These are phyloP conservation scores for Agapornis roseicollis DNA, from an alignment of 2,113 vertebrate species.

Conservation along the genomic window DNA sequence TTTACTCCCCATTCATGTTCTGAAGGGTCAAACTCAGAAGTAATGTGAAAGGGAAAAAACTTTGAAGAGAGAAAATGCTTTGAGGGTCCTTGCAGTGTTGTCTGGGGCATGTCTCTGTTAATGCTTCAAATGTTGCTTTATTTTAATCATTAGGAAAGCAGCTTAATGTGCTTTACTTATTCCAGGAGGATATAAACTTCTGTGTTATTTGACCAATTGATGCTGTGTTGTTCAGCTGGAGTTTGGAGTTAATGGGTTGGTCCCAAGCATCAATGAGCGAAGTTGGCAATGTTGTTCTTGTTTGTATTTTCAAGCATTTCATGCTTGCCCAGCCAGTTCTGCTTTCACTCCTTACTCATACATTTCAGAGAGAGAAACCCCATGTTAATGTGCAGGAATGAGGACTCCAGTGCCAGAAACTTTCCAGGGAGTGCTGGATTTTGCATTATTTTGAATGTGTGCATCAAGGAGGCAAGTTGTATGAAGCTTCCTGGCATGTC, in stretches of 20 bases:
- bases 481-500: neutral
- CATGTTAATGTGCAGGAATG: neutral
- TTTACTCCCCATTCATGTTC: slow-evolving; percentile 32
- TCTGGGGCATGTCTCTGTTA: neutral
- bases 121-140: neutral
- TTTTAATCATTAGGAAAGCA: neutral
- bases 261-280: slow-evolving; percentile 30
- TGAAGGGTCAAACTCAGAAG: slow-evolving; percentile 1
- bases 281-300: neutral
- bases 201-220: neutral
- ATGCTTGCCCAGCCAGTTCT: slow-evolving; percentile 40
- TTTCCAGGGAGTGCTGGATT: neutral
- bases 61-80: neutral
- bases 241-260: slow-evolving; percentile 31
- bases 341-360: slow-evolving; percentile 31
- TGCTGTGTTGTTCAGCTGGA: slow-evolving; percentile 12
- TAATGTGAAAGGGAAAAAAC: neutral
- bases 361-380: slow-evolving; percentile 22
- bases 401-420: neutral
- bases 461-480: neutral
- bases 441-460: slow-evolving; percentile 20
- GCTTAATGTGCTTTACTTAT: neutral
- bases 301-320: slow-evolving; percentile 49
- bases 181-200: neutral
- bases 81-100: slow-evolving; percentile 1